These are phyloP conservation scores for Ceuthmochares aereus DNA, from an alignment of 2,113 vertebrate species.

Conservation along the genomic window DNA sequence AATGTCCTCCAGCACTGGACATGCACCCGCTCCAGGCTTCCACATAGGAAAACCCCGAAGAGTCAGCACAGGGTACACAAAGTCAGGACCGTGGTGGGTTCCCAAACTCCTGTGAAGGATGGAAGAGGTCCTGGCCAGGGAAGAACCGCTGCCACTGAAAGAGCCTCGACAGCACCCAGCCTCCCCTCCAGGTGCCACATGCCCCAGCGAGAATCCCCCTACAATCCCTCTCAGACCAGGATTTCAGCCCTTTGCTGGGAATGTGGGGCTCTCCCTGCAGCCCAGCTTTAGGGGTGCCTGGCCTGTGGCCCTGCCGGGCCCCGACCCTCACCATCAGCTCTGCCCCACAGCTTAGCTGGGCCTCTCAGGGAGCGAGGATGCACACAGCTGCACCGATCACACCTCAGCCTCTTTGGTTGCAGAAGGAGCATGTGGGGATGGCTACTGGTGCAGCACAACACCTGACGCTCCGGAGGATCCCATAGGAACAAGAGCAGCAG, in stretches of 20 bases:
- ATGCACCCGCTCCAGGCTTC: neutral
- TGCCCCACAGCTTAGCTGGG: neutral
- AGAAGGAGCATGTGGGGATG: accelerated
- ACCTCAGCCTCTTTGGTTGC: constrained; percentile 37
- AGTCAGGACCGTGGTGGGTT: neutral
- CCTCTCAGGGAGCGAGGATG: accelerated
- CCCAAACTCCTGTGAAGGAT: neutral
- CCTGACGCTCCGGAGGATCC: neutral
- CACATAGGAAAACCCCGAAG: accelerated
- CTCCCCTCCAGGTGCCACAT: neutral
- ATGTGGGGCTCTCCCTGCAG: neutral
- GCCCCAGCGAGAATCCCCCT: neutral
- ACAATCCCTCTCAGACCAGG: neutral
- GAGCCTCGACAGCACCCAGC: neutral
- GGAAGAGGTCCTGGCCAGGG: neutral
- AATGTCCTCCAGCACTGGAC: neutral
- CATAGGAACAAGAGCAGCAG: neutral
- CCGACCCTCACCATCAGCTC: neutral
- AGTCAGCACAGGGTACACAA: accelerated
- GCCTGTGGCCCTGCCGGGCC: no score
- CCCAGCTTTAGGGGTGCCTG: neutral
- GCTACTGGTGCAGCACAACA: neutral
- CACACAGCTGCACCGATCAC: neutral
- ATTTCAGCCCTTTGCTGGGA: neutral
- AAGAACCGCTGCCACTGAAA: neutral